A percentile compares a stretch with the other conserved stretches of the same genome.
Evolutionary conservation across 2,797 vertebrate genomes (phyloP).

Genomic region (Syncerus caffer): DNA sequence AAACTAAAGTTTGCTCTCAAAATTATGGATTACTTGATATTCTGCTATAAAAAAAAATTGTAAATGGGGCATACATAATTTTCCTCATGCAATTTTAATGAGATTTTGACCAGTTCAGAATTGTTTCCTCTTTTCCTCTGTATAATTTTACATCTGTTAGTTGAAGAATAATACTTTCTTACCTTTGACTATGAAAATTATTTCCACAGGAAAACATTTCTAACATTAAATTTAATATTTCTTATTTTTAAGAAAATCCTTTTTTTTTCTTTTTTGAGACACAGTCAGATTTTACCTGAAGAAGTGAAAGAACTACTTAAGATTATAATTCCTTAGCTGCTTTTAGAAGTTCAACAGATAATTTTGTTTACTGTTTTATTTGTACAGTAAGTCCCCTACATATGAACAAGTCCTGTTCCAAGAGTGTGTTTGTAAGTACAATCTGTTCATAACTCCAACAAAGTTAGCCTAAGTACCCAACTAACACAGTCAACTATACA

Average conservation of each 20-base stretch:
- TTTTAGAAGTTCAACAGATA: neutral
- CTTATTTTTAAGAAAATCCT: neutral
- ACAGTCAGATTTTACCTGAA: neutral
- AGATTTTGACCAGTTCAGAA: slow-evolving; percentile 38
- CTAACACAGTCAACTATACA: neutral
- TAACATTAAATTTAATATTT: neutral
- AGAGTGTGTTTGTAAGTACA: neutral
- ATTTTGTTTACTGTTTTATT: neutral
- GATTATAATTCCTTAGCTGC: neutral
- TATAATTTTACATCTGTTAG: slow-evolving; percentile 49
- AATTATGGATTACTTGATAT: slow-evolving; percentile 62
- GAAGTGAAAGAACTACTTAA: neutral
- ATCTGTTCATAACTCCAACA: neutral
- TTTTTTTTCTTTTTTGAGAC: neutral
- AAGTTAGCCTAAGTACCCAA: neutral
- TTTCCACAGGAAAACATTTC: neutral
- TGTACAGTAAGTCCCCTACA: neutral
- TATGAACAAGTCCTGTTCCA: neutral
- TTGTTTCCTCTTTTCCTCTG: slow-evolving; percentile 41
- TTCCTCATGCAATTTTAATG: slow-evolving; percentile 22
- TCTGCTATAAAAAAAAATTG: slow-evolving; percentile 49
- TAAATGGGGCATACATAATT: slow-evolving; percentile 47
- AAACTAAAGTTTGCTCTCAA: slow-evolving; percentile 64
- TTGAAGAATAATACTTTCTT: slow-evolving; percentile 40
- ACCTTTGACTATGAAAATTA: slow-evolving; percentile 23